Percentiles rank a stretch among this genome's conserved stretches.
These are phyloP conservation scores for Aricia artaxerxes DNA, from an alignment of 2,888 invertebrate species.

Conservation along the genomic window DNA sequence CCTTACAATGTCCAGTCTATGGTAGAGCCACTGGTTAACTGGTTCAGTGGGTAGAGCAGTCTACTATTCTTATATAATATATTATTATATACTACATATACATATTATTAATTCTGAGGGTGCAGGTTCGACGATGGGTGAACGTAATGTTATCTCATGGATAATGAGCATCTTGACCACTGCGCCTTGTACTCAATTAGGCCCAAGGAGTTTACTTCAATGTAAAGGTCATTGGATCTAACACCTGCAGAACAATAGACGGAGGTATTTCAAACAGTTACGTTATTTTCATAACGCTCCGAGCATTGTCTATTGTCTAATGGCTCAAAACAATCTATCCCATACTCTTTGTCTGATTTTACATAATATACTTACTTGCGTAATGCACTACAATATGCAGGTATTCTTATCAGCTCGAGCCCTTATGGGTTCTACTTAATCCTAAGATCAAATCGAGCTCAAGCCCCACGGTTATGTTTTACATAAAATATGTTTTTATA, in stretches of 20 bases:
- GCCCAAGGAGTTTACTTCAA: not conserved
- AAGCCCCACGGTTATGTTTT: not conserved
- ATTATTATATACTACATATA: too few relatives aligned
- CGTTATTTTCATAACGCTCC: constrained; percentile 8
- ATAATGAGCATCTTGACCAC: not conserved
- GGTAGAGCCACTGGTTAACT: too few relatives aligned
- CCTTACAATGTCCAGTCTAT: too few relatives aligned
- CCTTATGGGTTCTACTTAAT: not conserved
- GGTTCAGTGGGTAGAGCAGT: too few relatives aligned
- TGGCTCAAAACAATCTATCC: constrained; percentile 18
- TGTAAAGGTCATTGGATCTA: constrained; percentile 4
- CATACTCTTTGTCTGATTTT: not conserved
- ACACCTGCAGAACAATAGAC: constrained; percentile 1
- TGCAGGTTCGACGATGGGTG: too few relatives aligned
- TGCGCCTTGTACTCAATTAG: not conserved
- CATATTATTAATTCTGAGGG: too few relatives aligned
- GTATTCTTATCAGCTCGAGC: not conserved
- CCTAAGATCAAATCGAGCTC: not conserved
- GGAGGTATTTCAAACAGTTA: constrained; percentile 16
- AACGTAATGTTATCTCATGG: not conserved
- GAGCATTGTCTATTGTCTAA: constrained; percentile 21
- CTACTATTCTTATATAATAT: too few relatives aligned
- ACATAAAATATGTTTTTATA: not conserved
- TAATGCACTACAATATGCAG: not conserved
- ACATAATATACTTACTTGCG: not conserved